A percentile compares a stretch with the other conserved stretches of the same genome.
Conservation (phyloP, 2,797 vertebrate genomes). For the Synanceia verrucosa region DNA sequence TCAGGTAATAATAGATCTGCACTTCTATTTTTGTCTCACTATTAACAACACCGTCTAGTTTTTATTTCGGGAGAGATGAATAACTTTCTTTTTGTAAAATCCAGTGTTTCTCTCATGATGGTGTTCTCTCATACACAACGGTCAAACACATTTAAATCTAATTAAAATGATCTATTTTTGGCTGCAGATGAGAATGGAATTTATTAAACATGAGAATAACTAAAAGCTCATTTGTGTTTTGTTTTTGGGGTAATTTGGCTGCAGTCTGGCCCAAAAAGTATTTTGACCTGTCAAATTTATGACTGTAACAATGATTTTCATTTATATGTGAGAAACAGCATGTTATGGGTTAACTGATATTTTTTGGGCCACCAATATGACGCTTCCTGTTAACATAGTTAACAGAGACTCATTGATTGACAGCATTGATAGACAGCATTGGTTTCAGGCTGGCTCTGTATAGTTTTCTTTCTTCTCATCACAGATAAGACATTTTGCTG, state of each 20-base stretch:
- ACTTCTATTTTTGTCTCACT: slow-evolving; percentile 1
- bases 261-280: background rate
- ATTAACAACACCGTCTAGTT: background rate
- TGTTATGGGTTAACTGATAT: slow-evolving; percentile 16
- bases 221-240: background rate
- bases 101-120: background rate
- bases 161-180: background rate
- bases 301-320: background rate
- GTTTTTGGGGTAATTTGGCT: background rate
- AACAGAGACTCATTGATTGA: too few relatives aligned
- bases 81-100: background rate
- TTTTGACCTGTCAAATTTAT: background rate
- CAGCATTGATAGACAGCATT: slow-evolving; percentile 32
- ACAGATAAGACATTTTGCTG: slow-evolving; percentile 35
- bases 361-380: slow-evolving; percentile 28
- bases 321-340: background rate
- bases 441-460: slow-evolving; percentile 21
- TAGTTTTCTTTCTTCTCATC: slow-evolving; percentile 47
- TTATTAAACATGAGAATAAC: background rate
- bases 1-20: slow-evolving; percentile 11
- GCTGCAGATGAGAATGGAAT: background rate
- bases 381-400: slow-evolving; percentile 30
- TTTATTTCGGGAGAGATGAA: background rate
- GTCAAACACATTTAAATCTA: background rate
- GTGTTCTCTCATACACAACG: background rate